Conservation (phyloP, 2,113 vertebrate genomes). For the Panurus biarmicus region DNA sequence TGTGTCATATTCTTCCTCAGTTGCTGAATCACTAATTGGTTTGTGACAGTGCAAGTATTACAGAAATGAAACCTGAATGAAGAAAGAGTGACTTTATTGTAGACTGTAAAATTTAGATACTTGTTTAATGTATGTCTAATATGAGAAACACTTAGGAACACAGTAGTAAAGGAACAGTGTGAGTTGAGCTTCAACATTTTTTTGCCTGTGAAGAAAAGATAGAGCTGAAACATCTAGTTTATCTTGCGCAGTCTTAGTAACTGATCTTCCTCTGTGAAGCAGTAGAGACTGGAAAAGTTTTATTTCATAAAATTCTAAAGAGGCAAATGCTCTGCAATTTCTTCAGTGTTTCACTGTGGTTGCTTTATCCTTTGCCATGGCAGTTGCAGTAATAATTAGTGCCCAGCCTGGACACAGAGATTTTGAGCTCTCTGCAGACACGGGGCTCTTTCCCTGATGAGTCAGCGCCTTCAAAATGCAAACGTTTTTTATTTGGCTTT, state of each 20-base stretch:
- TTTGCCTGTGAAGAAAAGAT: not conserved
- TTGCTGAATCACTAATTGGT: not conserved
- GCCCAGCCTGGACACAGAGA: not conserved
- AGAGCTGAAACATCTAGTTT: not conserved
- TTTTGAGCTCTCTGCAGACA: not conserved
- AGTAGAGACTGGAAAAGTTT: not conserved
- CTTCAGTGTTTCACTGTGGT: not conserved
- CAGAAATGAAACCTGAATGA: not conserved
- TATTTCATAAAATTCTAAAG: not conserved
- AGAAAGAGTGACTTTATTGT: not conserved
- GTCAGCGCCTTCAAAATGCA: constrained; percentile 25
- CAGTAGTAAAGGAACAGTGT: not conserved
- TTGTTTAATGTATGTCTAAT: not conserved
- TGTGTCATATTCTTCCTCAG: not conserved
- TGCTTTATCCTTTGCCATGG: not conserved
- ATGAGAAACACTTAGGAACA: not conserved
- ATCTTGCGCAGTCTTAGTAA: not conserved
- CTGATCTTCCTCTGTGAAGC: not conserved
- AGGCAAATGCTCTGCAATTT: not conserved
- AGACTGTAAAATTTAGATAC: not conserved
- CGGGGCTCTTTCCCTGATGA: not conserved
- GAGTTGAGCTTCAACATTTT: not conserved
- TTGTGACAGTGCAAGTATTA: not conserved
- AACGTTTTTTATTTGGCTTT: not conserved
- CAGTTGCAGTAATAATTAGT: not conserved